Base-by-base conservation (phyloP, 2,113 vertebrate genomes). In the Crocuta crocuta region DNA sequence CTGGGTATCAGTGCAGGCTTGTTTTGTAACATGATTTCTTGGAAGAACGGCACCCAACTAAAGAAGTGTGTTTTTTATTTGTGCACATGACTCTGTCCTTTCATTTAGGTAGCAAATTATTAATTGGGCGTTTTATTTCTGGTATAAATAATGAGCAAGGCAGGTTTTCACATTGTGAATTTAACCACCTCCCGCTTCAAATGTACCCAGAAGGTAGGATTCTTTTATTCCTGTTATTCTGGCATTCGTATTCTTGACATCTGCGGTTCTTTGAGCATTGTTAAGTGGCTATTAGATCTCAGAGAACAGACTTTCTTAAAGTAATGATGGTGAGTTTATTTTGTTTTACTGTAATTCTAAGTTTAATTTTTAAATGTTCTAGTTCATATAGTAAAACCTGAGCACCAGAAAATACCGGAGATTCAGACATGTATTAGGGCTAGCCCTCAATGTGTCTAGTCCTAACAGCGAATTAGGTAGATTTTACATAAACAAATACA, bases 101-200 rank as follows among this genome's bases (percentile, higher is more conserved):
- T 96, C 82, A 89, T 94, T 98, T 95, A 96, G 80, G 39, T 66
- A 35, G 66, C 48, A 91, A 58, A 93, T 95, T 91, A 93, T 79
- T 91, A 86, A 35, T 80, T 96, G 74, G 43, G 13, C 66, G 88
- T 95, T 96, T 97, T 96, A 90, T 90, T 78, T 94, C 35, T 89
- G 45, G 10, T 91, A 66, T 78, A 92, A 81, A 55, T 86, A 79
- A 26, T 86, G n/a, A 95, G 11, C 23, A 89, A 78, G 70, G 73
- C 53, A 71, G 53, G 23, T 86, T 93, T 95, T 92, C 96, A 92
- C 53, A 74, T 89, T 93, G 63, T 70, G 39, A 92, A 87, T 95
- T 98, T 92, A 88, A 70, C 63, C 35, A 73, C 45, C 24, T 0
- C 7, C 9, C 4, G 19, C 2, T 39, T 24, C 2, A 2, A 21